Evolutionary conservation across 2,797 vertebrate genomes (phyloP).

Genomic region (Megaceryle alcyon): DNA sequence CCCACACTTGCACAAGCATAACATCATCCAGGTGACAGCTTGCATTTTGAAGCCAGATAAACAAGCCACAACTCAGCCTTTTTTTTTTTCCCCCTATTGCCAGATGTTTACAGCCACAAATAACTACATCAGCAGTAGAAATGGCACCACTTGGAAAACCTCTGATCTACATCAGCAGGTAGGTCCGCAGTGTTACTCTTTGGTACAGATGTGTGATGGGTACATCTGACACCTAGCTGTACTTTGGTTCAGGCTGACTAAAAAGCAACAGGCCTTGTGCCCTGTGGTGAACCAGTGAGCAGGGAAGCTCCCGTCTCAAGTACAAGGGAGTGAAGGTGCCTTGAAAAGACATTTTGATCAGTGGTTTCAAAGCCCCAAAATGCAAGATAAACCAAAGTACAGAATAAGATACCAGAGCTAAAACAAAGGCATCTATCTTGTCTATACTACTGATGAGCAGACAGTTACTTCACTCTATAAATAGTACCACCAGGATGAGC

Average conservation of each 20-base stretch:
- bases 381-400: not conserved
- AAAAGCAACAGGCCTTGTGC: not conserved
- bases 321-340: not conserved
- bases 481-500: not conserved
- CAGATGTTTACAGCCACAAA: not conserved
- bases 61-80: not conserved
- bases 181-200: not conserved
- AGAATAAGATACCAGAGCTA: not conserved
- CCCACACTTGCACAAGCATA: not conserved
- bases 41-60: not conserved
- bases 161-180: not conserved
- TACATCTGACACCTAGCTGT: too few species aligned
- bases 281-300: not conserved
- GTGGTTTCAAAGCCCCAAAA: not conserved
- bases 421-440: not conserved
- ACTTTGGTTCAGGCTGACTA: not conserved
- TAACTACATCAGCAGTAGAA: not conserved
- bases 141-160: not conserved
- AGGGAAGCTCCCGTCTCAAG: not conserved
- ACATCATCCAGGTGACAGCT: not conserved
- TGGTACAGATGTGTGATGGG: not conserved
- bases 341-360: not conserved
- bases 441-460: not conserved
- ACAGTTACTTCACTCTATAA: not conserved
- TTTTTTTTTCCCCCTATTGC: not conserved